Evolutionary conservation across 1,140 invertebrate species (phyloP).

Genomic region (Plectus sambesii): DNA sequence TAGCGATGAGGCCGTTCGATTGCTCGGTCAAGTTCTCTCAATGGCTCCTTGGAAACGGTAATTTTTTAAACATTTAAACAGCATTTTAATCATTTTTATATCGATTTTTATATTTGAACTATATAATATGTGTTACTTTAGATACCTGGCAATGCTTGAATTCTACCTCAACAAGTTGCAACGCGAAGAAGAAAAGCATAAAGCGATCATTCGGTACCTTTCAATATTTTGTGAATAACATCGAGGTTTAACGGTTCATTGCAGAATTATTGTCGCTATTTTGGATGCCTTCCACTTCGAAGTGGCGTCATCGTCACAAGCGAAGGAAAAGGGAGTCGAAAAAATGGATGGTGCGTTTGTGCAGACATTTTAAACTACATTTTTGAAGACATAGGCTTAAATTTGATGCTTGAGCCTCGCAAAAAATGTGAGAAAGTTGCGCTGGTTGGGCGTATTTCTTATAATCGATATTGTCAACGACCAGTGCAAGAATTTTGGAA

Average conservation of each 20-base stretch:
- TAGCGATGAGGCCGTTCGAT: conserved; percentile 61
- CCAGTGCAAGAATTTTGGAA: neutral
- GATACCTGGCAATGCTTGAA: conserved; percentile 57
- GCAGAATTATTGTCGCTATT: conserved; percentile 64
- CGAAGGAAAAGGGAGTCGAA: conserved; percentile 27
- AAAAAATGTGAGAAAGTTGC: too few relatives aligned
- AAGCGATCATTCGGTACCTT: conserved; percentile 38
- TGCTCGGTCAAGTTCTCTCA: conserved; percentile 23
- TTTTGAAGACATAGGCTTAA: too few relatives aligned
- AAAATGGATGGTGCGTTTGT: too few relatives aligned
- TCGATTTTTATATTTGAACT: conserved; percentile 15
- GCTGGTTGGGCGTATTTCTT: too few relatives aligned
- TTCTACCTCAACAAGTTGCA: conserved; percentile 65
- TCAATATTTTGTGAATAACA: conserved; percentile 3
- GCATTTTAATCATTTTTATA: conserved; percentile 20
- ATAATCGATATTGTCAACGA: too few relatives aligned
- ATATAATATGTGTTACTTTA: conserved; percentile 17
- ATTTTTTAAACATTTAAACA: too few relatives aligned
- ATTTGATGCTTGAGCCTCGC: too few relatives aligned
- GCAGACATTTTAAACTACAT: too few relatives aligned
- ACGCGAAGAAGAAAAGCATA: conserved; percentile 61
- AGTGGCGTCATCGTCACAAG: conserved; percentile 48
- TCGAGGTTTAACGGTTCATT: conserved; percentile 21
- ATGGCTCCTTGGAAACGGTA: conserved; percentile 41
- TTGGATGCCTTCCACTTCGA: conserved; percentile 87